These are phyloP conservation scores for Platycnemis pennipes DNA, from an alignment of 2,888 invertebrate genomes.

Conservation along the genomic window DNA sequence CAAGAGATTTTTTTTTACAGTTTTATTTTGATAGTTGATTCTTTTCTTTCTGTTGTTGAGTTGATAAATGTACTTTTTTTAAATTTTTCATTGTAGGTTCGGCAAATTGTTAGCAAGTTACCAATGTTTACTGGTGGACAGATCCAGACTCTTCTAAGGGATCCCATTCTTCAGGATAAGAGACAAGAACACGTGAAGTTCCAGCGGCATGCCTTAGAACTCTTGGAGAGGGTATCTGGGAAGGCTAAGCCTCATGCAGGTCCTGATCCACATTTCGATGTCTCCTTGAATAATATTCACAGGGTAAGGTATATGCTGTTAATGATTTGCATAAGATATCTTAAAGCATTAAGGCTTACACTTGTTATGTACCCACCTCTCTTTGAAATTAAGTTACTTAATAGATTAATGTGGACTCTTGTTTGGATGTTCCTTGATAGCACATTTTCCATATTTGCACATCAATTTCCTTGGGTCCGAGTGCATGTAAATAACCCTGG, in stretches of 20 bases:
- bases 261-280: conserved; percentile 87
- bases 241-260: conserved; percentile 88
- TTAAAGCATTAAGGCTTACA: no score
- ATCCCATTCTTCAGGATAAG: conserved; percentile 98
- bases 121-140: conserved; percentile 96
- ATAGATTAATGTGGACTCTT: no score
- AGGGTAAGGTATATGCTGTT: conserved; percentile 81
- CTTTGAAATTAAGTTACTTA: no score
- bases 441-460: no score
- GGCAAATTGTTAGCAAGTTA: conserved; percentile 97
- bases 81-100: conserved; percentile 72
- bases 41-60: background rate
- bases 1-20: no score
- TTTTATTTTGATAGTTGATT: background rate
- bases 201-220: conserved; percentile 94
- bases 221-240: conserved; percentile 94
- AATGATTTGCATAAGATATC: no score
- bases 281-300: conserved; percentile 93
- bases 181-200: conserved; percentile 97
- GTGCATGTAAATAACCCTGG: no score
- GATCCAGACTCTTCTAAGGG: conserved; percentile 94
- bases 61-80: no score
- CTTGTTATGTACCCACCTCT: no score
- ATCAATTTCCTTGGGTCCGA: no score
- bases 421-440: no score